A percentile compares a stretch with the other conserved stretches of the same genome.
Evolutionary conservation across 1,140 invertebrate genomes (phyloP).

Genomic region (Calephelis virginiensis): DNA sequence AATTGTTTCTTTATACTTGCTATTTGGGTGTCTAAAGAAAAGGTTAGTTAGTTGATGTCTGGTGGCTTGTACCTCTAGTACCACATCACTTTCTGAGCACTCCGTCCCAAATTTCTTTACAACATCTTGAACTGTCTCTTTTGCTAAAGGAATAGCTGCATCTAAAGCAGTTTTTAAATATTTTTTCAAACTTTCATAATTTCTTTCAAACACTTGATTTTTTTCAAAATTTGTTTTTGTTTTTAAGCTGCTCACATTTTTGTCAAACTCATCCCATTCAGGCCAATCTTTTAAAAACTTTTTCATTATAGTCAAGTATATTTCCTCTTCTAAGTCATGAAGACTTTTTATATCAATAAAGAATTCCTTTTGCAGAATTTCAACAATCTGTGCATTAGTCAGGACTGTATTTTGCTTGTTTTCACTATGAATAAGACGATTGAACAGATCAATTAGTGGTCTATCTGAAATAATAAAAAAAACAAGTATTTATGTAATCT

Average conservation of each 20-base stretch:
- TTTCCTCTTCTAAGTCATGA: slow-evolving; percentile 49
- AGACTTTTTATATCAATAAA: slow-evolving; percentile 34
- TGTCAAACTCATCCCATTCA: slow-evolving; percentile 59
- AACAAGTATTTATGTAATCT: too few species aligned
- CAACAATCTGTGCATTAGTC: slow-evolving; percentile 56
- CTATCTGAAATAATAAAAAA: slow-evolving; percentile 36
- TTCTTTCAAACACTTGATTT: slow-evolving; percentile 36
- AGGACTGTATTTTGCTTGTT: slow-evolving; percentile 53
- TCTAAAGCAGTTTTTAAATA: slow-evolving; percentile 44
- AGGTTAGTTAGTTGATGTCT: slow-evolving; percentile 49
- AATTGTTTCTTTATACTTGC: slow-evolving; percentile 35
- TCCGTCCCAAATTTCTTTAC: slow-evolving; percentile 13
- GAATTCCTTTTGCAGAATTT: slow-evolving; percentile 57
- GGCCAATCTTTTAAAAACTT: slow-evolving; percentile 67
- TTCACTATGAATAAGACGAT: slow-evolving; percentile 47
- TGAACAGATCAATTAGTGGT: slow-evolving; percentile 49
- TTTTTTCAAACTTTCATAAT: slow-evolving; percentile 44
- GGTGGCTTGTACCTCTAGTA: slow-evolving; percentile 47
- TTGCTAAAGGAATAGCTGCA: slow-evolving; percentile 29
- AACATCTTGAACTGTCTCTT: slow-evolving; percentile 26
- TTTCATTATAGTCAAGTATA: slow-evolving; percentile 58
- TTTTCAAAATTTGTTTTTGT: slow-evolving; percentile 28
- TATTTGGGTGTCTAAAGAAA: slow-evolving; percentile 40
- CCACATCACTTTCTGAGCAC: slow-evolving; percentile 20
- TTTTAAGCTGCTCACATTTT: slow-evolving; percentile 34